Evolutionary conservation across 2,113 vertebrate species (phyloP), one percentile per base, ranked within the genome.

Genomic region (Bujurquina vittata): DNA sequence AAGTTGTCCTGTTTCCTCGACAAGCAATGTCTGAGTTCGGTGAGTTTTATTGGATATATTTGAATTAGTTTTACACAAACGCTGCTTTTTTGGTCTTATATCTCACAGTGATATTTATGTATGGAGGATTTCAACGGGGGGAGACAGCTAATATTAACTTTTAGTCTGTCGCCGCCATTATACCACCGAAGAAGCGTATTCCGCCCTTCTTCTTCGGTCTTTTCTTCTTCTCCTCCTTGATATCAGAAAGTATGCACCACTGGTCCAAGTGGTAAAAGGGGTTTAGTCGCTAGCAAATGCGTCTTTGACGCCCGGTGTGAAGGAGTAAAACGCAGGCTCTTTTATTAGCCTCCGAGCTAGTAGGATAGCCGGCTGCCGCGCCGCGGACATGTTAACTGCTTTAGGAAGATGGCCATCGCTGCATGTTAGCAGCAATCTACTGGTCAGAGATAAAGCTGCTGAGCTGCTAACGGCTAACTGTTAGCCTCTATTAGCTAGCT

Each of bases 111-210:
- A 14, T 33, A 40, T 76, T 60, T n/a, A 56, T 81, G 63, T 80
- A 76, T 79, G 91, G 88, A 89, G 92, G 89, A 94, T 94, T 91
- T 94, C 92, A 67, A 90, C 90, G 91, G 94, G 94, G 94, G 95
- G 95, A 94, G 94, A 95, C 95, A 92, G 86, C 88, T 88, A 91
- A 89, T 90, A 79, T 69, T 85, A 84, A 90, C 85, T 91, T 93
- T 91, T 80, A 85, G 84, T 86, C 91, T 67, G 81, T 83, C 84
- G 94, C 93, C 94, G 92, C 95, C 95, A 95, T 94, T 93, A 93
- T 87, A 96, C 95, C 95, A 96, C 94, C 94, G 95, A 96, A 96
- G 95, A 96, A 96, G 95, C 93, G 91, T 85, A 92, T 87, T 91
- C 90, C 89, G 90, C 93, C 91, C 94, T 93, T 92, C 92, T 87